These are phyloP conservation scores for Automeris io DNA, from an alignment of 2,888 invertebrate species.

Conservation along the genomic window DNA sequence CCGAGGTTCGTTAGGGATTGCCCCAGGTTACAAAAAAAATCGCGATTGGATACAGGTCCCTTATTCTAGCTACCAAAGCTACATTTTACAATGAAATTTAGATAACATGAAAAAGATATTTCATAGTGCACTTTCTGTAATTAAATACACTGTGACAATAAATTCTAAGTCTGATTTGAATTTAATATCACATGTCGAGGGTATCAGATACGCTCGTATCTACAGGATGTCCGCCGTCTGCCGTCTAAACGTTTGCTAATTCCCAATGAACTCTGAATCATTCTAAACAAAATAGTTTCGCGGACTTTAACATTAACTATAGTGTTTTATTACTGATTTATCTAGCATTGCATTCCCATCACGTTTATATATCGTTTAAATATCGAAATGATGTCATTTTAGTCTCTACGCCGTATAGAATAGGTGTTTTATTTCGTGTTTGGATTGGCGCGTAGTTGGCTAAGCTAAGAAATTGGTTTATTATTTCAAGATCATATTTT, in stretches of 20 bases:
- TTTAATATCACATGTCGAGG: constrained; percentile 56
- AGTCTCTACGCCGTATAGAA: background rate
- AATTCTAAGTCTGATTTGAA: constrained; percentile 68
- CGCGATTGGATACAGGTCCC: no score
- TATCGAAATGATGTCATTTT: constrained; percentile 4
- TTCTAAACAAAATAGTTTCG: constrained; percentile 14
- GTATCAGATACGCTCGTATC: constrained; percentile 58
- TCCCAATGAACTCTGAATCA: constrained; percentile 47
- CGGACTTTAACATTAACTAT: constrained; percentile 10
- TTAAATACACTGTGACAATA: constrained; percentile 37
- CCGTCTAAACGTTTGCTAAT: constrained; percentile 45
- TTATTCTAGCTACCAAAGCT: no score
- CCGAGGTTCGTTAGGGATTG: no score
- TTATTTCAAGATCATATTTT: no score
- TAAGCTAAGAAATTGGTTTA: no score
- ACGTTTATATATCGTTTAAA: constrained; percentile 11
- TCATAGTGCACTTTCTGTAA: background rate
- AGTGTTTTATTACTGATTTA: constrained; percentile 7
- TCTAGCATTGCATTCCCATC: constrained; percentile 19
- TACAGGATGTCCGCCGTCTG: constrained; percentile 64
- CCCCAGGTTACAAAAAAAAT: no score
- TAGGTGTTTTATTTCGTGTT: background rate
- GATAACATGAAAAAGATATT: background rate
- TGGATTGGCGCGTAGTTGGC: no score
- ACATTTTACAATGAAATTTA: no score